A percentile compares a stretch with the other conserved stretches of the same genome.
Conservation (phyloP, 2,797 vertebrate genomes). For the Siniperca scherzeri region DNA sequence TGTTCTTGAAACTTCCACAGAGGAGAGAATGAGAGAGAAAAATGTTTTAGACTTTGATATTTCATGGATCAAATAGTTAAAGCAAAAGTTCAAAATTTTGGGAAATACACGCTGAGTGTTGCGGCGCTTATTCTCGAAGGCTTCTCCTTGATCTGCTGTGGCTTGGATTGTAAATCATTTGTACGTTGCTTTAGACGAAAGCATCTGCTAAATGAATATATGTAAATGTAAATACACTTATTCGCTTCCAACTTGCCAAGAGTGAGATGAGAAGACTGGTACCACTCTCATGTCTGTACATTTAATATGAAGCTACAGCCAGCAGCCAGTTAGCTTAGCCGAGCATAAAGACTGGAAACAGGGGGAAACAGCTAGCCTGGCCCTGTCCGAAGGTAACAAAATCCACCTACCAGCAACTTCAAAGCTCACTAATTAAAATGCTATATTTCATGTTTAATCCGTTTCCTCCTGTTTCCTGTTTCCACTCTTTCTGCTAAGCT, state of each 20-base stretch:
- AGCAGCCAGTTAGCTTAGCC: too few relatives aligned
- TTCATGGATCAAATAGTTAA: neutral
- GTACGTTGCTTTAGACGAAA: neutral
- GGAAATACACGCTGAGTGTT: neutral
- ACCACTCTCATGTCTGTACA: neutral
- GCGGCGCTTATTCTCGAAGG: too few relatives aligned
- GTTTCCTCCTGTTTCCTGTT: neutral
- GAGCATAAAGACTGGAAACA: too few relatives aligned
- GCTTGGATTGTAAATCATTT: neutral
- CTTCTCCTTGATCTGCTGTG: neutral
- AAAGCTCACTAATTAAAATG: too few relatives aligned
- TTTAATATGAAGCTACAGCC: too few relatives aligned
- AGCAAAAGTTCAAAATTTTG: neutral
- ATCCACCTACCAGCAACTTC: too few relatives aligned
- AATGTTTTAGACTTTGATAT: neutral
- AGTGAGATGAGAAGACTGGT: neutral
- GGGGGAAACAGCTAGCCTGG: too few relatives aligned
- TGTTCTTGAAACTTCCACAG: neutral
- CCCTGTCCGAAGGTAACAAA: too few relatives aligned
- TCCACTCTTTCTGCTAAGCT: neutral
- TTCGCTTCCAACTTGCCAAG: neutral
- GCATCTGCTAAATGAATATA: neutral
- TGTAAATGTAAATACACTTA: neutral
- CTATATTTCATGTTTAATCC: too few relatives aligned
- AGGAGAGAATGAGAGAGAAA: constrained; percentile 11